phyloP scores from a whole-genome alignment of 2,888 invertebrate species.

The Stegana nigrithorax region DNA sequence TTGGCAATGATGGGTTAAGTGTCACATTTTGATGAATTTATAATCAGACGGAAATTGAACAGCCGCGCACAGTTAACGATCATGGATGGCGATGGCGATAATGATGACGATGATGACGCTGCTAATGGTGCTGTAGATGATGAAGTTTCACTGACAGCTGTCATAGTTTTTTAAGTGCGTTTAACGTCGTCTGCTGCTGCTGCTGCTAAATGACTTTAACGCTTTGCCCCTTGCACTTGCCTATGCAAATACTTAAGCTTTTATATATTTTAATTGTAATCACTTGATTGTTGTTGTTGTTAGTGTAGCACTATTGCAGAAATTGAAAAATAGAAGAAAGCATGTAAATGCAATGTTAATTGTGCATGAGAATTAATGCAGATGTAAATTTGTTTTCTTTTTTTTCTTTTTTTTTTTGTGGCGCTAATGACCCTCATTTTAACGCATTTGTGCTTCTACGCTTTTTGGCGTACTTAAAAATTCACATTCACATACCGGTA shows the following conservation, averaged over 20 bases:
- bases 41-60: slow-evolving; percentile 16
- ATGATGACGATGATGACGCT: neutral
- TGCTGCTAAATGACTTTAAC: neutral
- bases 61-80: neutral
- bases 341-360: neutral
- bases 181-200: neutral
- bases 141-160: neutral
- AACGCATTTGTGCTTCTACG: neutral
- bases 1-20: neutral
- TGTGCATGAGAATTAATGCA: neutral
- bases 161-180: neutral
- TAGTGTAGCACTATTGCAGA: too few relatives aligned
- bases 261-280: neutral
- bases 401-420: neutral
- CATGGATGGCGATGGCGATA: neutral
- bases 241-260: neutral
- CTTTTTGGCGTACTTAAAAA: neutral
- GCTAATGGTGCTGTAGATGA: neutral
- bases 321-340: too few relatives aligned
- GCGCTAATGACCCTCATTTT: neutral
- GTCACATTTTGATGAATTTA: slow-evolving; percentile 15
- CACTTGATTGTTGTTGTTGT: neutral
- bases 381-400: too few relatives aligned
- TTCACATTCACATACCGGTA: too few relatives aligned
- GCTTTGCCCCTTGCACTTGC: too few relatives aligned